phyloP scores from a whole-genome alignment of 1,140 invertebrate genomes.

The Drosophila biarmipes region DNA sequence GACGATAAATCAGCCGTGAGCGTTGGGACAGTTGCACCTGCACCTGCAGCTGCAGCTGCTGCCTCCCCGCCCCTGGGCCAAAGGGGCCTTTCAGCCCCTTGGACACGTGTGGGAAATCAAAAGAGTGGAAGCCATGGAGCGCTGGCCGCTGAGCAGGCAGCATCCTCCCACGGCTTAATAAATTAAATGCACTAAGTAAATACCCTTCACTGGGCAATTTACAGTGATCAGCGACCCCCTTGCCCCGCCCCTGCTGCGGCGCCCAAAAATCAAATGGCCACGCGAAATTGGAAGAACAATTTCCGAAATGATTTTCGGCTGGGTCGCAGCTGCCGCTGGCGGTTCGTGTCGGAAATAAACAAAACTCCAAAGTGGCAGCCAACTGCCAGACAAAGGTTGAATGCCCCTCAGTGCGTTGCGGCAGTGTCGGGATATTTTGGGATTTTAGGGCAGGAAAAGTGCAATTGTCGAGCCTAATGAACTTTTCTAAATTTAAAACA shows the following conservation, averaged over 20 bases:
- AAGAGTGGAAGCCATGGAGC: slow-evolving; percentile 14
- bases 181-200: slow-evolving; percentile 43
- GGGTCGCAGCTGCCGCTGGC: slow-evolving; percentile 30
- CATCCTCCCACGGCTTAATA: slow-evolving; percentile 21
- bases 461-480: too few species aligned
- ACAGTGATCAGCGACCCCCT: background rate
- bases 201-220: slow-evolving; percentile 5
- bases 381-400: slow-evolving; percentile 4
- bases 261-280: slow-evolving; percentile 16
- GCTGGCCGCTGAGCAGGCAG: background rate
- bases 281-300: slow-evolving; percentile 35
- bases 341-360: slow-evolving; percentile 48
- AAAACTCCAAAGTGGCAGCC: slow-evolving; percentile 19
- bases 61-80: background rate
- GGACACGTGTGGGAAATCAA: slow-evolving; percentile 57
- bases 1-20: slow-evolving; percentile 74
- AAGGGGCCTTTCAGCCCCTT: background rate
- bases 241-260: background rate
- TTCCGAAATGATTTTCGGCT: slow-evolving; percentile 36
- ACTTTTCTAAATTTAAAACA: too few species aligned
- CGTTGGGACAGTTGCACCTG: slow-evolving; percentile 59
- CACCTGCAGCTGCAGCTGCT: slow-evolving; percentile 27
- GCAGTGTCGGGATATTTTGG: background rate
- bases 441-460: background rate
- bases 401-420: slow-evolving; percentile 17